phyloP scores from a whole-genome alignment of 2,888 invertebrate genomes.

The Seira sanloemensis region DNA sequence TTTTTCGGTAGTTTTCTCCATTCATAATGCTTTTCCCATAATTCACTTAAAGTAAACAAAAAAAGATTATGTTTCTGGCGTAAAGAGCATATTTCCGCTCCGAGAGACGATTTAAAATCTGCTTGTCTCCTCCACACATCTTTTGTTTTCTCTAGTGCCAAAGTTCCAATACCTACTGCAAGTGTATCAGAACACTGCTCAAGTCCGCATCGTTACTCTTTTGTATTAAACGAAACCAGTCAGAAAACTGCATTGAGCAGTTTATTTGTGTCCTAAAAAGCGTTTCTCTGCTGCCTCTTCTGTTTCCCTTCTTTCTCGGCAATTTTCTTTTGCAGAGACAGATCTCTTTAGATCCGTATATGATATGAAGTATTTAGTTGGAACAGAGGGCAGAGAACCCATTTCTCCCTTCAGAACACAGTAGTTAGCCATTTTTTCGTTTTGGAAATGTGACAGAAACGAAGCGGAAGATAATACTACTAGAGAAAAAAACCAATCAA shows the following conservation, averaged over 20 bases:
- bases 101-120: not conserved
- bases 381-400: conserved; percentile 76
- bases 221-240: no score
- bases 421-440: conserved; percentile 40
- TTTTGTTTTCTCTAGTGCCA: not conserved
- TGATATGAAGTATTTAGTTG: conserved; percentile 2
- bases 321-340: not conserved
- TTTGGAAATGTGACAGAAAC: conserved; percentile 58
- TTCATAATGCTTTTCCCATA: no score
- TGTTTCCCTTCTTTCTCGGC: not conserved
- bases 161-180: not conserved
- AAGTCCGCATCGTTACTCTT: not conserved
- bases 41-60: conserved; percentile 2
- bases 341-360: not conserved
- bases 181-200: not conserved
- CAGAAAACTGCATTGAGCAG: not conserved
- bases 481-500: conserved; percentile 8
- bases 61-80: not conserved
- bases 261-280: conserved; percentile 8
- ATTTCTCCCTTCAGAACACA: conserved; percentile 27
- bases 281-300: not conserved
- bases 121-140: conserved; percentile 5
- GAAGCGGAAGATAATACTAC: conserved; percentile 51
- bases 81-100: not conserved
- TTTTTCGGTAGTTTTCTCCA: no score